Conservation (phyloP, 2,888 invertebrate species). For the Muscina levida region DNA sequence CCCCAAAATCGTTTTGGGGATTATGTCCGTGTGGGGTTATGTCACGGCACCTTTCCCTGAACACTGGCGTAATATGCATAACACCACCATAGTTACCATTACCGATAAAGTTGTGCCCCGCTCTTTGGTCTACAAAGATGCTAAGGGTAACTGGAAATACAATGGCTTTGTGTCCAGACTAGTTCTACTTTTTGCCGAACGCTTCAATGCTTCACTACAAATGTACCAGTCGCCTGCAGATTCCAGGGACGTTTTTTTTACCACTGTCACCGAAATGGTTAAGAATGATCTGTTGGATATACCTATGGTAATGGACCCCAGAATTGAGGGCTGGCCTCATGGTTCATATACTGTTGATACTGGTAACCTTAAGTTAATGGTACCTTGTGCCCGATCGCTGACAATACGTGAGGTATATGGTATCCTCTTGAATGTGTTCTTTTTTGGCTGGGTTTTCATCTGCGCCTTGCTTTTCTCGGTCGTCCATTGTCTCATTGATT, state of each 20-base stretch:
- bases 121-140: slow-evolving; percentile 62
- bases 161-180: slow-evolving; percentile 69
- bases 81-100: slow-evolving; percentile 59
- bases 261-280: slow-evolving; percentile 19
- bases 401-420: slow-evolving; percentile 23
- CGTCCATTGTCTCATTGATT: slow-evolving; percentile 24
- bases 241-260: slow-evolving; percentile 1
- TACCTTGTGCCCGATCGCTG: slow-evolving; percentile 53
- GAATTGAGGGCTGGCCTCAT: neutral
- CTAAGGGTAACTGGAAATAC: slow-evolving; percentile 44
- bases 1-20: too few species aligned
- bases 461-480: slow-evolving; percentile 42
- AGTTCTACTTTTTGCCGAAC: slow-evolving; percentile 64
- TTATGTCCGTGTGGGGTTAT: too few species aligned
- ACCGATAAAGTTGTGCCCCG: slow-evolving; percentile 69
- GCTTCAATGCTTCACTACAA: slow-evolving; percentile 68
- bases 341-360: slow-evolving; percentile 20
- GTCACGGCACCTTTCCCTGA: too few species aligned
- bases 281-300: slow-evolving; percentile 35
- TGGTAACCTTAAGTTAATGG: slow-evolving; percentile 36
- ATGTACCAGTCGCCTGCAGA: slow-evolving; percentile 16
- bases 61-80: slow-evolving; percentile 35
- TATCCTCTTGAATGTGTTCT: slow-evolving; percentile 3
- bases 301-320: slow-evolving; percentile 53
- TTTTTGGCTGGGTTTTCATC: slow-evolving; percentile 1